Conservation (phyloP, 1,140 invertebrate species). For the Dreissena rostriformis region DNA sequence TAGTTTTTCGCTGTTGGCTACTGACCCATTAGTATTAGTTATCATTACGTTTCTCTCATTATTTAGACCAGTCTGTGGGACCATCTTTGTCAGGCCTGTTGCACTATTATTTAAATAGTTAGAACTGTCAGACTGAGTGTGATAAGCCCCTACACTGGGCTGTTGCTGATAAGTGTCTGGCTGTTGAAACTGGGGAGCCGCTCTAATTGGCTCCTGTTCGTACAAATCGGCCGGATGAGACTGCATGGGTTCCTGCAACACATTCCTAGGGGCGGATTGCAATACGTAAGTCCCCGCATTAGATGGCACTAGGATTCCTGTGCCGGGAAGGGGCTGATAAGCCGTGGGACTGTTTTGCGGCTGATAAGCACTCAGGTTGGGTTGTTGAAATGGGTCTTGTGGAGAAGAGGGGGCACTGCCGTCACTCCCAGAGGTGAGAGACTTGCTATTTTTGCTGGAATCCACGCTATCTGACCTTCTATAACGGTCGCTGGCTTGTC, state of each 20-base stretch:
- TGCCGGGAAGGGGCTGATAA: not conserved
- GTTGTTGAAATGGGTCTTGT: not conserved
- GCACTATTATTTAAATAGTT: too few species aligned
- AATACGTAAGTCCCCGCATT: too few species aligned
- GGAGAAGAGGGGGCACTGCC: slow-evolving; percentile 43
- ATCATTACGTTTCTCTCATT: slow-evolving; percentile 35
- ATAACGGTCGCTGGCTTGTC: slow-evolving; percentile 20
- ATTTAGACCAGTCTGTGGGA: not conserved
- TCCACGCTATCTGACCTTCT: slow-evolving; percentile 46
- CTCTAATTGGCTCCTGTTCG: too few species aligned
- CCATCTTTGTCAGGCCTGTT: too few species aligned
- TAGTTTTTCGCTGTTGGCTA: slow-evolving; percentile 22
- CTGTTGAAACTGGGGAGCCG: not conserved
- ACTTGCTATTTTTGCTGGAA: slow-evolving; percentile 46
- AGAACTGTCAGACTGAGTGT: too few species aligned
- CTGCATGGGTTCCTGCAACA: too few species aligned
- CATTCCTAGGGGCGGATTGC: too few species aligned
- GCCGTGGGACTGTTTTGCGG: not conserved
- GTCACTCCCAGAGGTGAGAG: slow-evolving; percentile 46
- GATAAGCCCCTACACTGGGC: too few species aligned
- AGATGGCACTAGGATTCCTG: not conserved
- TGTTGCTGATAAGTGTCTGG: not conserved
- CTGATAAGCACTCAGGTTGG: not conserved
- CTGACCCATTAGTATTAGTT: slow-evolving; percentile 35
- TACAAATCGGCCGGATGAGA: too few species aligned